Evolutionary conservation across 2,797 vertebrate genomes (phyloP).

Genomic region (Coregonus sp.): DNA sequence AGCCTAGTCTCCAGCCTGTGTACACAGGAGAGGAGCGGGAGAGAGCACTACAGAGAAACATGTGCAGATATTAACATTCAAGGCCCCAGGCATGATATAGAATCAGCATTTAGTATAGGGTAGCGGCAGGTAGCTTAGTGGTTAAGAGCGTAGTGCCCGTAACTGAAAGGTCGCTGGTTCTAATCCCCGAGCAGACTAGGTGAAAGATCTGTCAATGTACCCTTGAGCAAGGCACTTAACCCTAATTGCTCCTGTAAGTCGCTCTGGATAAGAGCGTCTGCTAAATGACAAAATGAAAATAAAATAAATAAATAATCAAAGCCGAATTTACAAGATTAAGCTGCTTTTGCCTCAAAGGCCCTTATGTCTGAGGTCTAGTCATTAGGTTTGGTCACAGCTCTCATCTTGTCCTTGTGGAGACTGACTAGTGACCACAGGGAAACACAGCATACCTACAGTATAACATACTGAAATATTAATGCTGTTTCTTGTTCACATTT

Average conservation of each 20-base stretch:
- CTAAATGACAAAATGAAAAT: too few relatives aligned
- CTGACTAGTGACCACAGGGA: conserved; percentile 25
- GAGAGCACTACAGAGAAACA: not conserved
- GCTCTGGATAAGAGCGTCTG: too few relatives aligned
- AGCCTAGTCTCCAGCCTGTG: not conserved
- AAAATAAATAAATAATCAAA: not conserved
- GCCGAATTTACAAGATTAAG: not conserved
- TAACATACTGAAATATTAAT: conserved; percentile 68
- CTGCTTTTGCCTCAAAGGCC: not conserved
- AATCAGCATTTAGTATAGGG: not conserved
- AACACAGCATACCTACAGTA: conserved; percentile 36
- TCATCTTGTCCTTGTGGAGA: conserved; percentile 32
- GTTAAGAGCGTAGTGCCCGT: too few relatives aligned
- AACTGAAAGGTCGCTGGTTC: too few relatives aligned
- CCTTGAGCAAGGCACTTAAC: too few relatives aligned
- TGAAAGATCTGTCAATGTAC: too few relatives aligned
- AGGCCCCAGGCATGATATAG: not conserved
- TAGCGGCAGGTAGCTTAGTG: too few relatives aligned
- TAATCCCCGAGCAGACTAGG: too few relatives aligned
- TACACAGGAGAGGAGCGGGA: not conserved
- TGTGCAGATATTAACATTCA: not conserved
- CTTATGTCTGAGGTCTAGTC: too few relatives aligned
- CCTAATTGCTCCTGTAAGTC: too few relatives aligned
- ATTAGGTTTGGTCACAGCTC: too few relatives aligned
- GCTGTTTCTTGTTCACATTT: conserved; percentile 49